A percentile compares a stretch with the other conserved stretches of the same genome.
Evolutionary conservation across 1,140 invertebrate genomes (phyloP).

Genomic region (Acyrthosiphon pisum): DNA sequence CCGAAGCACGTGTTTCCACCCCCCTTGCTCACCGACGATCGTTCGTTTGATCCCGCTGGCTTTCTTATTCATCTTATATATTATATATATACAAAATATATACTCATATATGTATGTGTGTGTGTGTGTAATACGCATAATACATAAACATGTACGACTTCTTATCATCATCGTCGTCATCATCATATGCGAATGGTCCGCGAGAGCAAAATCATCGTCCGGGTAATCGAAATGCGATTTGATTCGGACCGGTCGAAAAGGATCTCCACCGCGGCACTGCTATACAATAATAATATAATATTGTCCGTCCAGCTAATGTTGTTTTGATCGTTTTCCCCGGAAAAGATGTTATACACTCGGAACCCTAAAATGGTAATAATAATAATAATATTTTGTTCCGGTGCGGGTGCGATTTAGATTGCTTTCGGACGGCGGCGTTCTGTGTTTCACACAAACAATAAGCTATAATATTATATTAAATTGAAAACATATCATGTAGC

Average conservation of each 20-base stretch:
- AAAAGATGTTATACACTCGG: background rate
- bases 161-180: background rate
- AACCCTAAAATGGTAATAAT: background rate
- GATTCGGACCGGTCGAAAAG: background rate
- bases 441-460: background rate
- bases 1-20: background rate
- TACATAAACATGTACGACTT: conserved; percentile 6
- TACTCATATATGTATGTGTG: background rate
- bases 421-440: background rate
- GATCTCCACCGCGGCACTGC: background rate
- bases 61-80: background rate
- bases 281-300: too few species aligned
- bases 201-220: background rate
- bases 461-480: background rate
- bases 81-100: background rate
- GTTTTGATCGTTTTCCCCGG: conserved; percentile 10
- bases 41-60: background rate
- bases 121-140: background rate
- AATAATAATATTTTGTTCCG: background rate
- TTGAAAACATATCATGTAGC: background rate
- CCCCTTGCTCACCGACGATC: background rate
- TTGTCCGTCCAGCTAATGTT: conserved; percentile 33
- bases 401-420: background rate
- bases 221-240: conserved; percentile 27
- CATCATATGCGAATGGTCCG: background rate